These are phyloP conservation scores for Cossypha niveicapilla DNA, from an alignment of 2,797 vertebrate species.

Conservation along the genomic window DNA sequence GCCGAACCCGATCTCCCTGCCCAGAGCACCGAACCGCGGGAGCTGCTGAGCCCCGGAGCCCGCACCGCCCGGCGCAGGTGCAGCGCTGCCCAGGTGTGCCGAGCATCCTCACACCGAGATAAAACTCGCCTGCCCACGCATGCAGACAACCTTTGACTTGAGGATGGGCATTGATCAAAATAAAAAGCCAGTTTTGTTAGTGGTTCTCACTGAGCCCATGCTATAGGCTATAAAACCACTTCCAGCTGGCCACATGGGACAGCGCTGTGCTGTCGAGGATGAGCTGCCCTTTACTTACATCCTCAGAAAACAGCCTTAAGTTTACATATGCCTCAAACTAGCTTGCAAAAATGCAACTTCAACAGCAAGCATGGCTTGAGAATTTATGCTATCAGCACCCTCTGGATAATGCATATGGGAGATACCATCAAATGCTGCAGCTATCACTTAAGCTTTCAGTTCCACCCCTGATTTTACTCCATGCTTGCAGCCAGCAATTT, in stretches of 20 bases:
- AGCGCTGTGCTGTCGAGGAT: accelerated
- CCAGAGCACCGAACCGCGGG: accelerated
- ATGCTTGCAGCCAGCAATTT: neutral
- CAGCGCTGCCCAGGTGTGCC: accelerated
- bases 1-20: neutral
- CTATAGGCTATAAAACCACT: neutral
- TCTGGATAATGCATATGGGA: neutral
- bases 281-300: neutral
- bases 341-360: neutral
- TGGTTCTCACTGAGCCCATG: neutral
- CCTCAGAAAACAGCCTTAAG: neutral
- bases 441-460: neutral
- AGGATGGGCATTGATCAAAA: too few relatives aligned
- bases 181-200: neutral
- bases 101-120: accelerated
- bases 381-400: neutral
- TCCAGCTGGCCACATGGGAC: neutral
- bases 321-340: neutral
- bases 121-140: accelerated
- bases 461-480: neutral
- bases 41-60: accelerated
- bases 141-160: accelerated
- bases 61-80: neutral
- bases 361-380: neutral
- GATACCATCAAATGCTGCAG: neutral